Conservation (phyloP, 2,797 vertebrate genomes). For the Pterois miles region DNA sequence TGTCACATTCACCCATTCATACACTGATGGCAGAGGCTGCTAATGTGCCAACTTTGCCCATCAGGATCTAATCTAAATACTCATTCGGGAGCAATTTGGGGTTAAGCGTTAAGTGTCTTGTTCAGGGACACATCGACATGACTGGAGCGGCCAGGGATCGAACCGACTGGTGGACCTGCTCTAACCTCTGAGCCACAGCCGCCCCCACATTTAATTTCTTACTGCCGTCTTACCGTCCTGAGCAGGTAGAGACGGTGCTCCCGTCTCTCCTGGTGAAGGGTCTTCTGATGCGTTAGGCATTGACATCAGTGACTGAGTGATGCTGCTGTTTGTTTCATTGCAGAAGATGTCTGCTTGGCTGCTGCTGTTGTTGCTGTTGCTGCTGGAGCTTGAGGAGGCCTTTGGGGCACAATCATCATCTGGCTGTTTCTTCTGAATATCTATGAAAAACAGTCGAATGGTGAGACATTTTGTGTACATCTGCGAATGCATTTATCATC, state of each 20-base stretch:
- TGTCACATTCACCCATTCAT: no score
- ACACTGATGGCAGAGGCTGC: no score
- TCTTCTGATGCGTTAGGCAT: conserved; percentile 87
- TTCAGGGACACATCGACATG: no score
- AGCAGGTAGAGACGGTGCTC: conserved; percentile 86
- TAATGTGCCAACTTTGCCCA: no score
- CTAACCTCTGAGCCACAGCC: no score
- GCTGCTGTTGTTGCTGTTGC: conserved; percentile 77
- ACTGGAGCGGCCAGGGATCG: no score
- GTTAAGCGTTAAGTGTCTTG: no score
- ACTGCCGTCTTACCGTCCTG: conserved; percentile 89
- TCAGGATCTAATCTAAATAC: no score
- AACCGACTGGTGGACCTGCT: no score
- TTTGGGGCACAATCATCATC: conserved; percentile 92
- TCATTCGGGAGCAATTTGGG: no score
- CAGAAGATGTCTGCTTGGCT: conserved; percentile 95
- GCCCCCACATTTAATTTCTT: neutral
- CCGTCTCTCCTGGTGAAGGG: conserved; percentile 88
- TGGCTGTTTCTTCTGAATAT: conserved; percentile 96
- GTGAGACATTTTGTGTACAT: neutral
- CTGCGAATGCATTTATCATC: neutral
- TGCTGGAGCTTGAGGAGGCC: conserved; percentile 89
- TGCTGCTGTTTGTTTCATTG: conserved; percentile 92
- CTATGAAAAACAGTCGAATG: conserved; percentile 71
- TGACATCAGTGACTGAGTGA: conserved; percentile 88